Base-by-base conservation (phyloP, 1,140 invertebrate genomes). In the Panagrolaimus sp. region DNA sequence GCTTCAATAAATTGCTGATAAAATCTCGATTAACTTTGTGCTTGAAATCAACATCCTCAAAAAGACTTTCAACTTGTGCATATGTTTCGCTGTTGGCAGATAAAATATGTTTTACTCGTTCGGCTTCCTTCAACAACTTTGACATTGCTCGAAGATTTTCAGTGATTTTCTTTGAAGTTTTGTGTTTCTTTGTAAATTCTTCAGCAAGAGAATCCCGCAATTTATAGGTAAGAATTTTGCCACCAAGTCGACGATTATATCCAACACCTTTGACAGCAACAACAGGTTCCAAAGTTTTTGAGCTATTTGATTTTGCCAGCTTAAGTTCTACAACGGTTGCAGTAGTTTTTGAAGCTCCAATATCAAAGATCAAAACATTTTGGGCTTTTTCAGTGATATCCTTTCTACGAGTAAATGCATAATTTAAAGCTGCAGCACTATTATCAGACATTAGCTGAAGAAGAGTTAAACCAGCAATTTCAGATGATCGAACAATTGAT, bases 91-190 rank as follows among this genome's bases (percentile, higher is more conserved):
- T 65, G 63, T 80, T 83, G 14, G 78, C 80, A 3, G 79, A 83
- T 1, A 83, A 71, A 15, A 83, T 76, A 82, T 94, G 94, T 85
- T 98, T 98, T 1, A 98, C 85, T 26, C 94, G 86, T 64, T 93
- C 94, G 28, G 96, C 93, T 86, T 99, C 96, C 83, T 95, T 93
- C 67, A 96, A 90, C 3, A 99, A 86, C 83, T 99, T 99, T 6
- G 92, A 92, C 90, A 98, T 90, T 0, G 94, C 89, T 72, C 93
- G 87, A 0, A 90, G 88, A 83, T 90, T 96, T 44, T 80, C 75
- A 43, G 78, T 76, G 44, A 82, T 77, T 43, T 78, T 70, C 9
- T 46, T 43, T 8, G 65, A 46, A 14, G 74, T 76, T n/a, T 88
- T 87, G 68, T 90, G 89, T 52, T 82, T 83, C 1, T 91, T 91